These are phyloP conservation scores for Gadus macrocephalus DNA, from an alignment of 2,113 vertebrate species.

Conservation along the genomic window DNA sequence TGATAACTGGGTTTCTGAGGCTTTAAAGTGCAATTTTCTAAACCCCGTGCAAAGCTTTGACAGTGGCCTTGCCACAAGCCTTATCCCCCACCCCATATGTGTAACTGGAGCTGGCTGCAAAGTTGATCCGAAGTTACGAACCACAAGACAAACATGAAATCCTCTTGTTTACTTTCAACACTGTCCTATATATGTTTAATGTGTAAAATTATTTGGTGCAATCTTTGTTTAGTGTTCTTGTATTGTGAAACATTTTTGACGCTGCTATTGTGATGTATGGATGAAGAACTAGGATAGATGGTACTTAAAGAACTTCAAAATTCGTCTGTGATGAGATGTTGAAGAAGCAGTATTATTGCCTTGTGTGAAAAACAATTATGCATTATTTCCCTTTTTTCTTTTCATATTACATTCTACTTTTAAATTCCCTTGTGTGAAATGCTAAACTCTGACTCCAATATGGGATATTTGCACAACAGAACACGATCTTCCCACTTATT, in stretches of 20 bases:
- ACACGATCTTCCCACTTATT: slow-evolving; percentile 39
- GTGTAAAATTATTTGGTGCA: slow-evolving; percentile 46
- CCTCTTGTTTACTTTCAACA: slow-evolving; percentile 40
- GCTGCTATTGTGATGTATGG: slow-evolving; percentile 63
- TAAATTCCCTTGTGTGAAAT: slow-evolving; percentile 17
- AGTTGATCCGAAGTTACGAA: slow-evolving; percentile 47
- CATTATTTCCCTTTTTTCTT: slow-evolving; percentile 30
- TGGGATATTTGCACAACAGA: slow-evolving; percentile 62
- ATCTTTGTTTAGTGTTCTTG: slow-evolving; percentile 53
- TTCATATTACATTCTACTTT: slow-evolving; percentile 13
- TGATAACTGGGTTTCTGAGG: slow-evolving; percentile 50
- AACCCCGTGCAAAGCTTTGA: slow-evolving; percentile 65
- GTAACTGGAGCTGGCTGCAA: slow-evolving; percentile 54
- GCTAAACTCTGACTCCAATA: slow-evolving; percentile 35
- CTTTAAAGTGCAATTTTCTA: slow-evolving; percentile 71
- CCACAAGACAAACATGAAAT: slow-evolving; percentile 38
- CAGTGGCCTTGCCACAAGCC: slow-evolving; percentile 69
- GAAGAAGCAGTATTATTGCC: slow-evolving; percentile 48
- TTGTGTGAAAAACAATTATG: slow-evolving; percentile 36
- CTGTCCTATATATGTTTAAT: slow-evolving; percentile 41
- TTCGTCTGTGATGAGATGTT: slow-evolving; percentile 23
- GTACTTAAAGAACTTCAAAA: slow-evolving; percentile 28
- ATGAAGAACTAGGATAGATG: slow-evolving; percentile 29
- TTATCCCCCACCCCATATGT: slow-evolving; percentile 52
- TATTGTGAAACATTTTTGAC: slow-evolving; percentile 43